These are phyloP conservation scores for Xenopus tropicalis DNA, from an alignment of 2,113 vertebrate genomes.

Conservation along the genomic window UCB_Xtro_10.0 CM004444.2:216001-216500, in stretches of 20 bases:
- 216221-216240: background rate
- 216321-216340: background rate
- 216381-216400: conserved; percentile 51
- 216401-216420: background rate
- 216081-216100: background rate
- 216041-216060: conserved; percentile 45
- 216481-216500: background rate
- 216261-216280: background rate
- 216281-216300: conserved; percentile 46
- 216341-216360: conserved; percentile 46
- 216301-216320: background rate
- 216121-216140: background rate
- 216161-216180: background rate
- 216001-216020: conserved; percentile 48
- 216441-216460: conserved; percentile 47
- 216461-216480: no score
- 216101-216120: conserved; percentile 47
- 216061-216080: background rate
- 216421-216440: background rate
- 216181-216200: conserved; percentile 39
- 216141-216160: conserved; percentile 44
- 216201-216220: conserved; percentile 10
- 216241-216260: conserved; percentile 45
- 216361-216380: background rate
- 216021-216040: background rate